Base-by-base conservation (phyloP, 2,888 invertebrate species). In the Cryptocephalus moraei region DNA sequence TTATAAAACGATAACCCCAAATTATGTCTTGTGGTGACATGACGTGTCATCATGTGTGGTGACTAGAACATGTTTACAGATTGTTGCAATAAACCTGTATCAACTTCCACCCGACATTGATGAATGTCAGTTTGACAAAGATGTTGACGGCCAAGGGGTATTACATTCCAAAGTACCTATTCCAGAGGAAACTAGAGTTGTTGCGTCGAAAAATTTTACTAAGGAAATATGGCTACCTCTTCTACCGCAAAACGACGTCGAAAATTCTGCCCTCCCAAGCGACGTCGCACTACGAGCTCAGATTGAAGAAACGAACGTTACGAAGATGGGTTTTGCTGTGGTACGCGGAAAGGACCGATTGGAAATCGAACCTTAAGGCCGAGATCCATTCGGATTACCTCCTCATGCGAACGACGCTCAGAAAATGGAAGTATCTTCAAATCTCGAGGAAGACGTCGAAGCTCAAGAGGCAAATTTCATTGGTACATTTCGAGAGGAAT, bases 141-240 rank as follows among this genome's bases (percentile, higher is more conserved):
- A 54, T 51, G 47, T 33, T 50, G 32, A 48, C 50, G 36, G 49
- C 41, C 34, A 53, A 49, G 42, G 45, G 49, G 33, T 54, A 52
- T 43, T 47, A 49, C 34, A 55, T 58, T 11, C 57, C 58, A 14
- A 56, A 49, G 49, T 59, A 61, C 45, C 49, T 62, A 41, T 45
- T 54, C 33, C 55, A 51, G 41, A 44, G 53, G 22, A 61, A 61
- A 55, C 49, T 61, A 40, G 54, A 58, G 40, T 43, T 55, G 12
- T 41, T 58, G 33, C 52, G 52, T 9, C 43, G 43, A 36, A 61
- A 57, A 52, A 61, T 62, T 41, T 48, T 62, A 39, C 45, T 45
- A 31, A 47, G 64, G 36, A 64, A 64, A 52, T 63, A 51, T 53
- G 62, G 55, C 8, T 62, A 63, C 41, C 43, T 60, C 11, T 63